phyloP scores from a whole-genome alignment of 92 coral and sea anemone genomes.

The Pocillopora grandis region DNA sequence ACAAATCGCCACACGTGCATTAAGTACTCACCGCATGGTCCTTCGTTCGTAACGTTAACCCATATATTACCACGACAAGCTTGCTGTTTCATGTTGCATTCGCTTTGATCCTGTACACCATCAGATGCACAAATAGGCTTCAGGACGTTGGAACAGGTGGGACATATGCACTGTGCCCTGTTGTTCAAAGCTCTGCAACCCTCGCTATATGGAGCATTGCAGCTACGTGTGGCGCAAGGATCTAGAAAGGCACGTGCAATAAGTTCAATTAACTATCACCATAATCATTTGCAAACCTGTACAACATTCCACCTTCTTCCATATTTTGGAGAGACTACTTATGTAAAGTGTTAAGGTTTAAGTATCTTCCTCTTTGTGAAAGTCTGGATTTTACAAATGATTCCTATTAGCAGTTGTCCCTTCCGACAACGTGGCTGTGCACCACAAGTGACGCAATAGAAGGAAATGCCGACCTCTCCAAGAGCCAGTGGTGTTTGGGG shows the following conservation, averaged over 20 bases:
- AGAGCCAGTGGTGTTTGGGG: no score
- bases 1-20: neutral
- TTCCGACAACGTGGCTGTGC: no score
- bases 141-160: neutral
- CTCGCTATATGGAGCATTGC: conserved; percentile 25
- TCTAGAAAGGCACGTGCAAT: neutral
- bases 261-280: neutral
- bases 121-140: conserved; percentile 33
- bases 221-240: conserved; percentile 22
- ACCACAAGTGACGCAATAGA: no score
- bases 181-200: conserved; percentile 24
- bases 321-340: no score
- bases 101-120: conserved; percentile 38
- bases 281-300: no score
- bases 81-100: conserved; percentile 25
- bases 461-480: no score
- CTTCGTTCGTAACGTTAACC: conserved; percentile 23
- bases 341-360: no score
- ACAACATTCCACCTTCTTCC: no score
- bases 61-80: conserved; percentile 5
- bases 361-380: no score
- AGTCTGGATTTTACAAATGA: no score
- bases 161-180: conserved; percentile 27
- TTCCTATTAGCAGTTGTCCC: no score
- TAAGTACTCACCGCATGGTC: conserved; percentile 32